Evolutionary conservation across 2,797 vertebrate species (phyloP).

Genomic region (Anguilla marmorata): DNA sequence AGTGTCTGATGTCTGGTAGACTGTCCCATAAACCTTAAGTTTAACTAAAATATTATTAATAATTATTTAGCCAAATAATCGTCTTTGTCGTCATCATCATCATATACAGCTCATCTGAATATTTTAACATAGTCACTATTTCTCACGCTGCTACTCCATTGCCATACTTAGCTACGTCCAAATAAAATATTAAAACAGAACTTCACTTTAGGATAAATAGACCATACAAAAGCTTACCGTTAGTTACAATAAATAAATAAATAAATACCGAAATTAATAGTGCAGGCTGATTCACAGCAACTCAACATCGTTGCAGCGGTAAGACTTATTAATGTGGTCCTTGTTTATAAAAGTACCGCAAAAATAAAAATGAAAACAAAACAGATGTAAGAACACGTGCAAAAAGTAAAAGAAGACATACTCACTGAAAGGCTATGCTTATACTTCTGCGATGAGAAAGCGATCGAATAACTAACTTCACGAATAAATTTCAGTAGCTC

Average conservation of each 20-base stretch:
- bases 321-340: background rate
- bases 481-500: constrained; percentile 8
- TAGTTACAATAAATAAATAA: background rate
- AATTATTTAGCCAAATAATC: background rate
- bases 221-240: background rate
- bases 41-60: background rate
- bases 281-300: background rate
- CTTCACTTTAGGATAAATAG: background rate
- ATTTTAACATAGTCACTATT: background rate
- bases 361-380: background rate
- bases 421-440: background rate
- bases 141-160: background rate
- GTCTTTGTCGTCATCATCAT: background rate
- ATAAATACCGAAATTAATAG: background rate
- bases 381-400: background rate
- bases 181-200: background rate
- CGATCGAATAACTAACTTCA: background rate
- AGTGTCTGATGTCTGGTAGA: background rate
- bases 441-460: background rate
- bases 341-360: background rate
- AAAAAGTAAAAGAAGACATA: background rate
- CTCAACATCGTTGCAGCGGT: background rate
- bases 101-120: background rate
- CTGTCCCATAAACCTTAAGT: background rate
- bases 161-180: background rate